Evolutionary conservation across 2,888 invertebrate species (phyloP), one percentile per base, ranked within the genome.

Genomic region (Saturnia pavonia): DNA sequence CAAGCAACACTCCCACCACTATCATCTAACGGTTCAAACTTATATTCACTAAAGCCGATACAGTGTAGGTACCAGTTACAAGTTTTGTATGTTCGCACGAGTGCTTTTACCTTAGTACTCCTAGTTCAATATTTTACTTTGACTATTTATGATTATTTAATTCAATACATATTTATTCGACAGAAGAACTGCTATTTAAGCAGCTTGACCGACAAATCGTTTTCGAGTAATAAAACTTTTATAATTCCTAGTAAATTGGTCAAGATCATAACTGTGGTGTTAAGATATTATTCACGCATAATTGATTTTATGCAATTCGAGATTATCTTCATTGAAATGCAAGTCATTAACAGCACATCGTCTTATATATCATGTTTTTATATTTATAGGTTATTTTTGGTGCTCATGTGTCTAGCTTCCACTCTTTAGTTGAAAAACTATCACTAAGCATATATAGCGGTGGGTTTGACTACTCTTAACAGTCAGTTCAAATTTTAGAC

Each of bases 1-100:
- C 57, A 85, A 87, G 88, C 86, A 84, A 88, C 86, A 78, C 78
- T 82, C 84, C 87, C 86, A 85, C 88, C 84, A 85, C 82, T 89
- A 25, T 25, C 12, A 60, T 60, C 0, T 60, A 60, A 27, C 57
- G 14, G 57, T 27, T 60, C 27, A 27, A 27, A 27, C 57, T 27
- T 12, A 60, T 27, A 60, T 27, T 14, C 14, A 60, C 27, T 54
- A 8, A 22, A 22, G n/a, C 22, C 54, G 11, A 22, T 54, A 22
- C 54, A 22, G 54, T 54, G 19, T 9, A 11, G 1, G 11, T 54
- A 54, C 22, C 9, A 54, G 11, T 2, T 54, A 22, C 22, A 7
- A 22, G 54, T 22, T 9, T 54, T 22, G 22, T 54, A 54, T 54
- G 54, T 54, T 54, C 54, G 1, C 22, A 54, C 8, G 54, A 22